Evolutionary conservation across 2,113 vertebrate species (phyloP).

Genomic region (Tamias sibiricus): DNA sequence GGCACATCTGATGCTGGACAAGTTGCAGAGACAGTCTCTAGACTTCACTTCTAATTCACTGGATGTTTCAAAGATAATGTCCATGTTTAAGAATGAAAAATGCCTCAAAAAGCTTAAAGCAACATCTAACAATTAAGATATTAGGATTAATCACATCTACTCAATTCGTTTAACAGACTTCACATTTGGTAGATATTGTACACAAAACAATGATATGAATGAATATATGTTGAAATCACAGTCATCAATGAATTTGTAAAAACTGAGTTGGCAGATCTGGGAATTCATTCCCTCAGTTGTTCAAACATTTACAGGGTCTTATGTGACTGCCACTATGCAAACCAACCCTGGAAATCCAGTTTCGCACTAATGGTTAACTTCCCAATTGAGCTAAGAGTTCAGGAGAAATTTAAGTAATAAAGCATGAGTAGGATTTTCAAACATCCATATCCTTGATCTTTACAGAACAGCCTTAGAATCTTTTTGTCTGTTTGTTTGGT

Average conservation of each 20-base stretch:
- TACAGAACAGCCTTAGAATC: neutral
- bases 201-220: neutral
- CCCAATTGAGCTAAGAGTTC: neutral
- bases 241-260: neutral
- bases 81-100: neutral
- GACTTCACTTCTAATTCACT: neutral
- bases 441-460: neutral
- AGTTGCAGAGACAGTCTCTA: neutral
- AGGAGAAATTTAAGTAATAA: neutral
- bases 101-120: neutral
- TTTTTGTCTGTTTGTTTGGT: neutral
- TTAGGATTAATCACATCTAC: neutral
- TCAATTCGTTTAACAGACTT: neutral
- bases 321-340: neutral
- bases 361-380: neutral
- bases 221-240: neutral
- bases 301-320: neutral
- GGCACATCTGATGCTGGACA: neutral
- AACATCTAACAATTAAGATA: neutral
- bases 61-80: conserved; percentile 28
- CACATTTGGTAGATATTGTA: neutral
- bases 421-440: neutral
- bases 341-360: neutral
- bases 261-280: neutral
- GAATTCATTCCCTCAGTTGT: neutral